These are phyloP conservation scores for Falco columbarius DNA, from an alignment of 2,797 vertebrate genomes.

Conservation along the genomic window DNA sequence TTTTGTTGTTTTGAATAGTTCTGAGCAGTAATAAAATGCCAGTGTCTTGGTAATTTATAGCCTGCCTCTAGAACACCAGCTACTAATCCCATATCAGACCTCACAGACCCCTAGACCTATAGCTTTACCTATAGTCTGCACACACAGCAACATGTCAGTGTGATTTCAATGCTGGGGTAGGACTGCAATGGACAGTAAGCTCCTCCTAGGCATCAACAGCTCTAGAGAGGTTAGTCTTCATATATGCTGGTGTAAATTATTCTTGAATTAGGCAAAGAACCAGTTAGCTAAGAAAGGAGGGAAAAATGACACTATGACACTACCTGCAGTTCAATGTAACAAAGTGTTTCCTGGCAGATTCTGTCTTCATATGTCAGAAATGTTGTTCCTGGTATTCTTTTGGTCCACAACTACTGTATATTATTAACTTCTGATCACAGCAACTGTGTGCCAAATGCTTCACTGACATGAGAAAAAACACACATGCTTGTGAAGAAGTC, in stretches of 20 bases:
- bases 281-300: background rate
- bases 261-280: background rate
- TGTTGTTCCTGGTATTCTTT: background rate
- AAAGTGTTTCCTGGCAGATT: background rate
- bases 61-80: background rate
- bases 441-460: background rate
- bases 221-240: background rate
- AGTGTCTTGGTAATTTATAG: background rate
- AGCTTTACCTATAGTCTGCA: background rate
- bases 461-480: background rate
- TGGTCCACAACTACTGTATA: background rate
- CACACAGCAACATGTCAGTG: fast-evolving
- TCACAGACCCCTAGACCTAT: background rate
- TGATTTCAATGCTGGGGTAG: background rate
- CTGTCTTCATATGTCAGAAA: background rate
- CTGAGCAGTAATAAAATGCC: background rate
- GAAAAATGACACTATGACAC: background rate
- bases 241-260: background rate
- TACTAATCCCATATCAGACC: background rate
- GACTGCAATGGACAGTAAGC: background rate
- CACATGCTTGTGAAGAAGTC: background rate
- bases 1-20: background rate
- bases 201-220: background rate
- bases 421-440: background rate
- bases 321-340: background rate